phyloP scores from a whole-genome alignment of 2,113 vertebrate species.

The cat (Felis catus) region DNA sequence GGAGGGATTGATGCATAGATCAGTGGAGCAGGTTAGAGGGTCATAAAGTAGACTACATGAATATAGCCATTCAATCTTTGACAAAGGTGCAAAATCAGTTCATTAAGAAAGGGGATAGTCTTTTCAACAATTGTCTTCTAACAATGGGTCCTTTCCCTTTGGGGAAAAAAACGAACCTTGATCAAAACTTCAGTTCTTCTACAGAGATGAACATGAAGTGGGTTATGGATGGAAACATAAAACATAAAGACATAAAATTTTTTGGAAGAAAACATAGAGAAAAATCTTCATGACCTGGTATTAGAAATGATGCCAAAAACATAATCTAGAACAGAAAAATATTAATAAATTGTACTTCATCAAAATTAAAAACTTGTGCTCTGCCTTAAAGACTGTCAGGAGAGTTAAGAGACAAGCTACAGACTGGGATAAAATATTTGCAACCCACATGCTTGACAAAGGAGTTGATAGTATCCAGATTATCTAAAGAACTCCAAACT shows the following conservation, averaged over 20 bases:
- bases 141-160: background rate
- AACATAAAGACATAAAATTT: slow-evolving; percentile 1
- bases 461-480: background rate
- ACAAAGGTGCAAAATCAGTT: slow-evolving; percentile 8
- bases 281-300: background rate
- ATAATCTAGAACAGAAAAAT: background rate
- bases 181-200: background rate
- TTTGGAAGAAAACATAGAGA: background rate
- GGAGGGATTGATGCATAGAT: background rate
- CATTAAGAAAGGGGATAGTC: background rate
- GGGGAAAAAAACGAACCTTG: background rate
- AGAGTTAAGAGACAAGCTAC: slow-evolving; percentile 21
- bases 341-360: slow-evolving; percentile 14
- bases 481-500: slow-evolving; percentile 25
- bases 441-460: background rate
- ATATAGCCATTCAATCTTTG: slow-evolving; percentile 24
- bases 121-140: slow-evolving; percentile 7
- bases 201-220: slow-evolving; percentile 28
- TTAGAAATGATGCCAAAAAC: slow-evolving; percentile 24
- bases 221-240: background rate
- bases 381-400: background rate
- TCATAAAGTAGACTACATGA: background rate
- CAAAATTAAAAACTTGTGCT: slow-evolving; percentile 23
- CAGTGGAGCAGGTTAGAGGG: background rate
- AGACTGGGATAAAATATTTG: slow-evolving; percentile 33